Percentiles rank a stretch among this genome's conserved stretches.
phyloP scores from a whole-genome alignment of 35 echinoderm and acorn worm genomes.

The Eucidaris tribuloides region DNA sequence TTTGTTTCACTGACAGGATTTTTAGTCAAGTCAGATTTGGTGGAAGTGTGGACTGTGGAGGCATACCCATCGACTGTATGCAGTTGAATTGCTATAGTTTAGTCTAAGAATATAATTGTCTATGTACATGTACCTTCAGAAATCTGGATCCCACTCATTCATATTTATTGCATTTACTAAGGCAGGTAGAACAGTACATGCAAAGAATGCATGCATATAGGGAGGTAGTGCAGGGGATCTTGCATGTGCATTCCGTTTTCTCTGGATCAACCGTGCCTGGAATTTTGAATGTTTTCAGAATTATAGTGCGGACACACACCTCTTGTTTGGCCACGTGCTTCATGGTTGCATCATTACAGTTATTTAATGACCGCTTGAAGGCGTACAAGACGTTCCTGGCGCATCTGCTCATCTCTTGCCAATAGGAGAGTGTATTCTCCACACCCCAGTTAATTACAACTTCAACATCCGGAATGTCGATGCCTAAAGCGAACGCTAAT shows the following conservation, averaged over 20 bases:
- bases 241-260: not conserved
- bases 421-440: not conserved
- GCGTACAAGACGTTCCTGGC: not conserved
- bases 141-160: not conserved
- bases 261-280: not conserved
- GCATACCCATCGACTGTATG: too few relatives aligned
- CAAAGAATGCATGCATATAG: not conserved
- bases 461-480: not conserved
- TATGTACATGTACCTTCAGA: not conserved
- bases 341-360: not conserved
- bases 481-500: not conserved
- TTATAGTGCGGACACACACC: not conserved
- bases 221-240: not conserved
- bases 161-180: not conserved
- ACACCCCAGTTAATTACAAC: not conserved
- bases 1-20: too few relatives aligned
- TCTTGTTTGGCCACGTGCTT: not conserved
- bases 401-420: not conserved
- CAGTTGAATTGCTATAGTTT: too few relatives aligned
- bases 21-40: too few relatives aligned
- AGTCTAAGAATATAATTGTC: not conserved
- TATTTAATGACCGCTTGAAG: not conserved
- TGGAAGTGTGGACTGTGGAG: too few relatives aligned
- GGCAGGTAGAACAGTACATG: not conserved
- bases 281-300: not conserved